Base-by-base conservation (phyloP, 1,140 invertebrate genomes). In the Drosophila punjabiensis region DNA sequence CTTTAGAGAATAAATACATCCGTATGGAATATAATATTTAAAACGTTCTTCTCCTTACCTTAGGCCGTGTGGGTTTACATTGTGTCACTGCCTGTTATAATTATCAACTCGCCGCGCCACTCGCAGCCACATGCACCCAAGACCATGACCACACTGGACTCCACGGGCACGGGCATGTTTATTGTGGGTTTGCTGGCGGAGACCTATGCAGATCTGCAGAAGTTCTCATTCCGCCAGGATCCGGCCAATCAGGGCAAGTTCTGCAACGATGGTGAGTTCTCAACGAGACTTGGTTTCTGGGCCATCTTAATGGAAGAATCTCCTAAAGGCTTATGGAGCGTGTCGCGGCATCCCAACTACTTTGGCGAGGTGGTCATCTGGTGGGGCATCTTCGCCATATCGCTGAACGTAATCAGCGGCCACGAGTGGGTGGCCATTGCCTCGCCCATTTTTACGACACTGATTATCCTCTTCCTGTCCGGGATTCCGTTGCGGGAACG, bases 301-400 rank as follows among this genome's bases (percentile, higher is more conserved):
- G 32, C 13, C 13, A 8, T 30, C 10, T 67, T 60, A 13, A 35
- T 13, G 9, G 1, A 6, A 3, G 6, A 24, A 30, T 62, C 76
- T 14, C 7, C 0, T 13, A 37, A 30, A 96, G 97, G 98, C 16
- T 93, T 99, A 16, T 99, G 98, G 98, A 95, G 96, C 48, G 90
- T 98, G 16, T 98, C 97, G 0, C 95, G 98, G 64, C 98, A 99
- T 94, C 98, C 98, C 0, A 99, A 99, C 93, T 99, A 99, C 91
- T 98, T 99, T 93, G 98, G 98, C 2, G 98, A 99, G 94, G 97
- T 99, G 33, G 94, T 97, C 0, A 94, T 99, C 3, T 99, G 98
- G 98, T 98, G 97, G 96, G 98, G 98, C 3, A 96, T 99, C 52
- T 99, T 98, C 91, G 95, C 97, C 47, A 97, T 98, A 92, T 97